Base-by-base conservation (phyloP, 2,797 vertebrate species). In the Neosilurus mollespiculum region DNA sequence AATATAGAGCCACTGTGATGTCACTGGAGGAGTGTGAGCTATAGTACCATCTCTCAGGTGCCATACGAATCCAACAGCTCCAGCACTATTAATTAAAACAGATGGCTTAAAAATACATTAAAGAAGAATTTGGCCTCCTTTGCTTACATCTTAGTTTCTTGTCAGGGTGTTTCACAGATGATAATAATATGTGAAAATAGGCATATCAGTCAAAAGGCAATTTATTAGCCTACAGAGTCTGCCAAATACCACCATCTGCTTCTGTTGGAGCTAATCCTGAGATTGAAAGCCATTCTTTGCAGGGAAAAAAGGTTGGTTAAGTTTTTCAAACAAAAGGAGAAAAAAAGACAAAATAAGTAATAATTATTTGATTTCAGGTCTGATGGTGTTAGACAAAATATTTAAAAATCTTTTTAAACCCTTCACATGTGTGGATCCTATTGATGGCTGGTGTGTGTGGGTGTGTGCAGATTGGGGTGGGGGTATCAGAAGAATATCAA, bases 191-290 rank as follows among this genome's bases (percentile, higher is more conserved):
- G 88, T 87, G 89, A 92, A 91, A 93, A 92, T 89, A 88, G 90
- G 90, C 87, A 84, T 90, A 91, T 93, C 93, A 92, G 92, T 93
- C 88, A 91, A 92, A 90, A 85, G 84, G 84, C 81, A 85, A 87
- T 90, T 91, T 92, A 88, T 88, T 90, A 92, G 93, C 90, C 91
- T 92, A 90, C 83, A 30, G 87, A 87, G 75, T 81, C 82, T 91
- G 92, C 92, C 93, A 94, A 86, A 89, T 84, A 43, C 54, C 65
- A 89, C 94, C 94, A 94, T 93, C 93, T 94, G 93, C 88, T 93
- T 90, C 78, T 81, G 54, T 85, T 88, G 59, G 56, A 87, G 78
- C 65, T 67, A 75, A 76, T 72, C 70, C 80, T 84, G 34, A 85
- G 84, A 82, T 84, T 72, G 76, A 83, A 78, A 62, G 80, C 78